These are phyloP conservation scores for Abrostola tripartita DNA, from an alignment of 2,888 invertebrate species.

Conservation along the genomic window DNA sequence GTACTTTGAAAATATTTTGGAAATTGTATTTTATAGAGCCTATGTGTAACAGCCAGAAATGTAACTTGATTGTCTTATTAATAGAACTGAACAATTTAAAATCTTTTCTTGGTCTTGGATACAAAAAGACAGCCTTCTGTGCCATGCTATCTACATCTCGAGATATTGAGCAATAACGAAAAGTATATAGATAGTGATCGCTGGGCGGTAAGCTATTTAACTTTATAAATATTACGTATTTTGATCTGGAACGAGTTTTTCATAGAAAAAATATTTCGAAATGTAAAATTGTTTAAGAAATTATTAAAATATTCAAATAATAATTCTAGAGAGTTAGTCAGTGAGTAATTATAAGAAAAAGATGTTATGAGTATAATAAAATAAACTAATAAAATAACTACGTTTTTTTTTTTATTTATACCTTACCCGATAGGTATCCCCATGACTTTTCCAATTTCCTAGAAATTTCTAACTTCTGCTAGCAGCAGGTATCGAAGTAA, in stretches of 20 bases:
- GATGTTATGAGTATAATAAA: constrained; percentile 88
- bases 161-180: constrained; percentile 62
- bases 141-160: constrained; percentile 45
- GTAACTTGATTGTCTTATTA: constrained; percentile 59
- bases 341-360: constrained; percentile 84
- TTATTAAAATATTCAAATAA: constrained; percentile 86
- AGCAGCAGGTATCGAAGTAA: too few relatives aligned
- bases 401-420: constrained; percentile 16
- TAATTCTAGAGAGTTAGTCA: constrained; percentile 85
- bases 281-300: constrained; percentile 83
- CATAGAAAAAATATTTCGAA: constrained; percentile 78
- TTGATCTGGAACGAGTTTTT: constrained; percentile 81
- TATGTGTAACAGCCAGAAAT: constrained; percentile 59
- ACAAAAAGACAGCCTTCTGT: constrained; percentile 39
- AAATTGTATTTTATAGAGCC: constrained; percentile 65
- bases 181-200: constrained; percentile 56
- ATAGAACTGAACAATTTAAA: constrained; percentile 36
- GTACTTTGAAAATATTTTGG: constrained; percentile 64
- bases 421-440: background rate
- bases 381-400: constrained; percentile 76
- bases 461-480: too few relatives aligned
- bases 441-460: too few relatives aligned
- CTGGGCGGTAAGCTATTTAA: constrained; percentile 60
- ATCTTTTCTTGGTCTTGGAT: constrained; percentile 40
- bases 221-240: constrained; percentile 66